Conservation (phyloP, 1,140 invertebrate genomes). For the Drosophila serrata region DNA sequence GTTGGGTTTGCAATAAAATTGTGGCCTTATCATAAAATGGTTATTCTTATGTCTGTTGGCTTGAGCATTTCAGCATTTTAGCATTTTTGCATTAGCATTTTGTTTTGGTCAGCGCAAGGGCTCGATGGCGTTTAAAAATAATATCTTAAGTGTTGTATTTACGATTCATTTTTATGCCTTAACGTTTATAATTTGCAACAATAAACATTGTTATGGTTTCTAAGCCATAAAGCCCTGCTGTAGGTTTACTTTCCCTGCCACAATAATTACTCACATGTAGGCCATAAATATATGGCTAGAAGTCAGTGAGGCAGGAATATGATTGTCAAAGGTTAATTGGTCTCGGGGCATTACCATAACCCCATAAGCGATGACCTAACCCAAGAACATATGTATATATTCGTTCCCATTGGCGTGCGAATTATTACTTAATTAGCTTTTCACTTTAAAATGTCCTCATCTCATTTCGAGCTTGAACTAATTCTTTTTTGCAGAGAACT, state of each 20-base stretch:
- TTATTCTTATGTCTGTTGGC: conserved; percentile 52
- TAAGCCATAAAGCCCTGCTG: conserved; percentile 15
- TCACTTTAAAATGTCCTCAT: conserved; percentile 63
- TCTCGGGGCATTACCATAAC: conserved; percentile 50
- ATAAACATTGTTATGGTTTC: conserved; percentile 51
- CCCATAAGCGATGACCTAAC: conserved; percentile 28
- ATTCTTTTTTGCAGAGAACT: conserved; percentile 5
- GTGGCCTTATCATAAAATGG: conserved; percentile 58
- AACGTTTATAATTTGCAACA: conserved; percentile 36
- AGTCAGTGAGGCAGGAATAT: conserved; percentile 3
- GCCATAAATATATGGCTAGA: conserved; percentile 22
- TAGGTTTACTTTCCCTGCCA: neutral
- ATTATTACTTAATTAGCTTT: conserved; percentile 81
- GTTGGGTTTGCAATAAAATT: conserved; percentile 60
- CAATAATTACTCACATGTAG: conserved; percentile 37
- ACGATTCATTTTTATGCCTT: conserved; percentile 51
- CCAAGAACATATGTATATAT: conserved; percentile 15
- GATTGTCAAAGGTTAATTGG: conserved; percentile 51
- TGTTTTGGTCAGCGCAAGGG: conserved; percentile 43
- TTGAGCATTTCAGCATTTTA: conserved; percentile 18
- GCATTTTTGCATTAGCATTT: conserved; percentile 28
- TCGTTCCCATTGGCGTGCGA: conserved; percentile 48
- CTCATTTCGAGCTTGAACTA: conserved; percentile 6
- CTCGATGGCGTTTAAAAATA: conserved; percentile 36
- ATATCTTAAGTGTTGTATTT: conserved; percentile 56